These are phyloP conservation scores for Phaonia tiefii DNA, from an alignment of 2,888 invertebrate genomes.

Conservation along the genomic window DNA sequence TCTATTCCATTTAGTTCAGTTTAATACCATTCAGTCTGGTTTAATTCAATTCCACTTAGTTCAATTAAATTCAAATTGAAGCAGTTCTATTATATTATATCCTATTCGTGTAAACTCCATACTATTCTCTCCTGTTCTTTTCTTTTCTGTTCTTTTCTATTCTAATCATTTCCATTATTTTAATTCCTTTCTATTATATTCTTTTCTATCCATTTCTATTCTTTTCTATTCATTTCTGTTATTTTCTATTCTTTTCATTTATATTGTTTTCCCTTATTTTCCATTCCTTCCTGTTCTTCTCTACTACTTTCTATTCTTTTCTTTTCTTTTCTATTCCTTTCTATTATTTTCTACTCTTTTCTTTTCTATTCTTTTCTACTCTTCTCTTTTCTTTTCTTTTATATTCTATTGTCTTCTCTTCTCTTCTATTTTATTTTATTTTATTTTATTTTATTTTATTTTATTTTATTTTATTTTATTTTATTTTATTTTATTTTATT, in stretches of 20 bases:
- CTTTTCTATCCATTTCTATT: slow-evolving; percentile 4
- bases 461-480: slow-evolving; percentile 6
- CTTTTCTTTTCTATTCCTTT: slow-evolving; percentile 12
- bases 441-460: slow-evolving; percentile 11
- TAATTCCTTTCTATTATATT: slow-evolving; percentile 22
- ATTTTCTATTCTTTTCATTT: slow-evolving; percentile 1
- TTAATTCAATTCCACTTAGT: neutral
- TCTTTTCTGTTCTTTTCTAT: slow-evolving; percentile 14
- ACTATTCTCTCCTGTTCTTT: slow-evolving; percentile 1
- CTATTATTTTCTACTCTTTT: neutral
- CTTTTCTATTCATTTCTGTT: slow-evolving; percentile 3
- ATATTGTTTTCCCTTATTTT: slow-evolving; percentile 1
- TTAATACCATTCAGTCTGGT: neutral
- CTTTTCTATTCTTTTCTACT: neutral
- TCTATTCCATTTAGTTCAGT: slow-evolving; percentile 3
- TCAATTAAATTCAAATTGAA: neutral
- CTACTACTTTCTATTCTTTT: slow-evolving; percentile 9
- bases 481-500: slow-evolving; percentile 1
- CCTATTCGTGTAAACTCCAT: neutral
- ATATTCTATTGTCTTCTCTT: neutral
- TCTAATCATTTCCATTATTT: slow-evolving; percentile 6
- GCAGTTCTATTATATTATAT: neutral
- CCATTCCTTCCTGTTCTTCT: neutral
- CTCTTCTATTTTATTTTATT: slow-evolving; percentile 2
- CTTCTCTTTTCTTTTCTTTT: neutral